phyloP scores from a whole-genome alignment of 2,797 vertebrate genomes.

The Acrossocheilus wenchowensis region DNA sequence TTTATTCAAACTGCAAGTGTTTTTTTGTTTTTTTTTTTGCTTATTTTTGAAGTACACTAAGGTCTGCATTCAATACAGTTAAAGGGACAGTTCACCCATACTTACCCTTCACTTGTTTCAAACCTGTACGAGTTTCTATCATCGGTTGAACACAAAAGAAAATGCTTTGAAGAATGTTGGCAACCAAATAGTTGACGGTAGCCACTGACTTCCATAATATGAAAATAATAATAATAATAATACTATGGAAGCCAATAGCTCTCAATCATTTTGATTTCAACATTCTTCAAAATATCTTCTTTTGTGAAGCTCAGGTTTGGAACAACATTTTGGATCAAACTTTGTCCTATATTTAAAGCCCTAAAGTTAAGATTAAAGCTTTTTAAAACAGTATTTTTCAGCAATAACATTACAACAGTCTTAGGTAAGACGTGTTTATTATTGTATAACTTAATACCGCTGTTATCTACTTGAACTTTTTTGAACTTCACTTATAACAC shows the following conservation, averaged over 20 bases:
- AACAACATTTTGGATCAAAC: neutral
- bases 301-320: too few species aligned
- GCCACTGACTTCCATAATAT: too few species aligned
- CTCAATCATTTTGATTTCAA: too few species aligned
- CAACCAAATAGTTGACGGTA: too few species aligned
- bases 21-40: neutral
- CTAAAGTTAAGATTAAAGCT: neutral
- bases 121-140: too few species aligned
- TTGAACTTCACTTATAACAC: neutral
- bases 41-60: neutral
- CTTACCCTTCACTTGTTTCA: too few species aligned
- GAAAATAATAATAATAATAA: too few species aligned
- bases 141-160: too few species aligned
- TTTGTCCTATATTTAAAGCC: neutral
- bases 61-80: neutral
- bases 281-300: too few species aligned
- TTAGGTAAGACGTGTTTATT: neutral
- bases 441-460: neutral
- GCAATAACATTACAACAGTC: neutral
- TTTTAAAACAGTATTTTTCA: neutral
- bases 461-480: constrained; percentile 1
- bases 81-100: neutral
- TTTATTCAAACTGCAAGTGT: neutral
- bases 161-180: too few species aligned
- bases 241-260: too few species aligned